phyloP scores from a whole-genome alignment of 1,140 invertebrate genomes.

The Listronotus oregonensis region DNA sequence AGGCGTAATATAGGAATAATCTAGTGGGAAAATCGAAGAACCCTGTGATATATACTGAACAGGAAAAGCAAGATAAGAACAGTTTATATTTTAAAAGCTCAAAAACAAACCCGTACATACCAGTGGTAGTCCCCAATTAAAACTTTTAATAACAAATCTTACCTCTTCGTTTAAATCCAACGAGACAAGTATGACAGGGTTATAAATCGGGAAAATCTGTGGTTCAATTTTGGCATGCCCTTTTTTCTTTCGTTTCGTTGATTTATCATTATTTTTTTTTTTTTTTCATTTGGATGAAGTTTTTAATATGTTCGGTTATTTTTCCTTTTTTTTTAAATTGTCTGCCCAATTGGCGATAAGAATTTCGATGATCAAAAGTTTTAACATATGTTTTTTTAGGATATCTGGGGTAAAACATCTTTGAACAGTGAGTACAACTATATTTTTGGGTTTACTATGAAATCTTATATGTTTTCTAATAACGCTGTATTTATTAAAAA shows the following conservation, averaged over 20 bases:
- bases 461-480: slow-evolving; percentile 80
- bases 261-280: background rate
- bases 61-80: too few relatives aligned
- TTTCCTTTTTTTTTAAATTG: slow-evolving; percentile 90
- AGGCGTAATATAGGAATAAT: too few relatives aligned
- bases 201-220: slow-evolving; percentile 77
- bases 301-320: slow-evolving; percentile 78
- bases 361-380: slow-evolving; percentile 83
- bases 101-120: too few relatives aligned
- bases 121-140: too few relatives aligned
- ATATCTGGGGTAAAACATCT: slow-evolving; percentile 73
- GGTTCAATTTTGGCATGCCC: slow-evolving; percentile 62
- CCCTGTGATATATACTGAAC: too few relatives aligned
- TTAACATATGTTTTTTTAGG: slow-evolving; percentile 73
- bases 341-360: slow-evolving; percentile 79
- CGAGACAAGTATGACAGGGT: slow-evolving; percentile 78
- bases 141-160: too few relatives aligned
- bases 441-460: slow-evolving; percentile 71
- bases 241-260: slow-evolving; percentile 19
- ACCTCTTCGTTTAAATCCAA: slow-evolving; percentile 83
- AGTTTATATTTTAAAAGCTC: too few relatives aligned
- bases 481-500: slow-evolving; percentile 67
- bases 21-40: too few relatives aligned
- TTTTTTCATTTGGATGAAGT: slow-evolving; percentile 67
- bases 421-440: slow-evolving; percentile 66